phyloP scores from a whole-genome alignment of 1,140 invertebrate species.

The Uloborus diversus region DNA sequence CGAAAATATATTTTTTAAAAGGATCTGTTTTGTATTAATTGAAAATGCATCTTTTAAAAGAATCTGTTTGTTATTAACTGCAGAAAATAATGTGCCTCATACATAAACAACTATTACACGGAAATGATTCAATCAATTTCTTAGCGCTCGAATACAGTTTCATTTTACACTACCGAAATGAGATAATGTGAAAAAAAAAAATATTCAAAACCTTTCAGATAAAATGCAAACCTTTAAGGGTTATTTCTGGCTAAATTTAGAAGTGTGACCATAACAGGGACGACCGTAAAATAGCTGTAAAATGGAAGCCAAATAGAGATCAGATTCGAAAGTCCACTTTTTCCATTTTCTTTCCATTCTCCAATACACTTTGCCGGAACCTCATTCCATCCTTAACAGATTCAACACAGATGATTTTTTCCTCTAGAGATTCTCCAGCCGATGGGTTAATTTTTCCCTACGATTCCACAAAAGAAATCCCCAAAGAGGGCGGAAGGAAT shows the following conservation, averaged over 20 bases:
- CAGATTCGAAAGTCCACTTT: constrained; percentile 2
- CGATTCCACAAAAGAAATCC: neutral
- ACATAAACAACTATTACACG: no score
- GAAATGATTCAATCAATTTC: no score
- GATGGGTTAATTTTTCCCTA: neutral
- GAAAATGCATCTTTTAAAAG: no score
- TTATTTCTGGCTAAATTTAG: constrained; percentile 39
- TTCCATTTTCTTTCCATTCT: neutral
- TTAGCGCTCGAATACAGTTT: no score
- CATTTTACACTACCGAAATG: no score
- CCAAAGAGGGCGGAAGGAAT: no score
- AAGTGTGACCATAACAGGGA: constrained; percentile 7
- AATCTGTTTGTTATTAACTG: no score
- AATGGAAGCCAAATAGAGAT: neutral
- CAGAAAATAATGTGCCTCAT: no score
- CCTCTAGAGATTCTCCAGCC: neutral
- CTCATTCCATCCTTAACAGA: neutral
- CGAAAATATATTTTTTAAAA: no score
- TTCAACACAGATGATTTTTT: neutral
- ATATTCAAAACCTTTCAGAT: constrained; percentile 23
- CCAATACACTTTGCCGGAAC: neutral
- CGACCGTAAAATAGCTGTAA: constrained; percentile 34
- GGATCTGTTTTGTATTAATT: no score
- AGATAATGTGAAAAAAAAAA: no score
- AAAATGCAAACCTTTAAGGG: constrained; percentile 34